Percentiles rank a stretch among this genome's conserved stretches.
These are phyloP conservation scores for Hemibagrus wyckioides DNA, from an alignment of 2,113 vertebrate species.

Conservation along the genomic window DNA sequence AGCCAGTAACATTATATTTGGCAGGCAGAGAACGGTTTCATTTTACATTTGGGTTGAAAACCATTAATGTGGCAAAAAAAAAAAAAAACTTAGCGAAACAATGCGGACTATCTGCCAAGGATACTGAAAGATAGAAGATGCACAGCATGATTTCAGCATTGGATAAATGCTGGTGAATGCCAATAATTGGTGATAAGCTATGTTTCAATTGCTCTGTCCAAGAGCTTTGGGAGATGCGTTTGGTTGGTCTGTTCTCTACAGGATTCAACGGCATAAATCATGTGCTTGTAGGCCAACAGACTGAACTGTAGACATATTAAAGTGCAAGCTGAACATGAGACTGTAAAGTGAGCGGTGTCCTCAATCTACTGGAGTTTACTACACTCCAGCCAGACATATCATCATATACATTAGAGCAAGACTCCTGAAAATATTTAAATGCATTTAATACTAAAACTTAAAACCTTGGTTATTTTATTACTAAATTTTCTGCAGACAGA, in stretches of 20 bases:
- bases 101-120: constrained; percentile 11
- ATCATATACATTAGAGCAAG: neutral
- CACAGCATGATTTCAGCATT: constrained; percentile 5
- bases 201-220: constrained; percentile 14
- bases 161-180: constrained; percentile 16
- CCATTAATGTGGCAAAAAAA: neutral
- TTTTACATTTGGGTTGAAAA: constrained; percentile 27
- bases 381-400: neutral
- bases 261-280: neutral
- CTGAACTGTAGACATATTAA: neutral
- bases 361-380: neutral
- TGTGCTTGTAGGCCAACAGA: constrained; percentile 9
- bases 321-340: neutral
- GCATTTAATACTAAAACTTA: neutral
- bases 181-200: constrained; percentile 14
- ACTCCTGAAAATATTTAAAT: neutral
- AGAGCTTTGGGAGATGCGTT: neutral
- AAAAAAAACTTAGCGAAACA: neutral
- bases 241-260: neutral
- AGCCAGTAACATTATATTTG: neutral
- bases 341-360: neutral
- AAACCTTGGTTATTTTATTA: neutral
- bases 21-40: neutral
- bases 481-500: neutral
- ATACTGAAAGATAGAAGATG: neutral